Evolutionary conservation across 1,140 invertebrate genomes (phyloP).

Genomic region (Goniozus legneri): DNA sequence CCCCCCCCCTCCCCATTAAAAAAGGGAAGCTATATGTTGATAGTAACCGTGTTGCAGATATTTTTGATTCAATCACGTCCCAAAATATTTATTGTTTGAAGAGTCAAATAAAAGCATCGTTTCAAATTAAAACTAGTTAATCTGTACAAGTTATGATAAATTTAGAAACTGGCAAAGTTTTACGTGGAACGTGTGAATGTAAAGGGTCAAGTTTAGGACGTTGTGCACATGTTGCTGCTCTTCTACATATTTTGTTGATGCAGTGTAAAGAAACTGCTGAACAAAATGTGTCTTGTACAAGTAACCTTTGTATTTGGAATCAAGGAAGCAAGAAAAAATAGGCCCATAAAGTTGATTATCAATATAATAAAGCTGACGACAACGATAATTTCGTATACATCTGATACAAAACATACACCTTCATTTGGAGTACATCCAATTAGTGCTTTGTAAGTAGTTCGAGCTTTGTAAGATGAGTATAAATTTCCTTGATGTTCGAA

Average conservation of each 20-base stretch:
- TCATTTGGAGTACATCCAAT: slow-evolving; percentile 22
- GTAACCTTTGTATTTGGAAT: slow-evolving; percentile 4
- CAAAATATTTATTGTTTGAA: slow-evolving; percentile 2
- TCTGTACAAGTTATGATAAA: slow-evolving; percentile 4
- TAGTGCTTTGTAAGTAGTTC: slow-evolving; percentile 17
- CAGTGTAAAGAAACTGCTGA: background rate
- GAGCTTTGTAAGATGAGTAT: slow-evolving; percentile 22
- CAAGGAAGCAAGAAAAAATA: slow-evolving; percentile 1
- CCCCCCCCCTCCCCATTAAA: too few relatives aligned
- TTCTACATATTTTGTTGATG: slow-evolving; percentile 3
- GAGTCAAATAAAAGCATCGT: slow-evolving; percentile 2
- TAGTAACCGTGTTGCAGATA: background rate
- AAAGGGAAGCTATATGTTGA: background rate
- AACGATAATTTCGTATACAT: too few relatives aligned
- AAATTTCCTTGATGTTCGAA: slow-evolving; percentile 26
- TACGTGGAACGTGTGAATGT: slow-evolving; percentile 4
- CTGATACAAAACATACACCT: slow-evolving; percentile 15
- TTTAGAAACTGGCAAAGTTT: background rate
- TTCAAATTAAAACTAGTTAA: background rate
- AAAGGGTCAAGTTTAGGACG: slow-evolving; percentile 10
- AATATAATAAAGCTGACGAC: background rate
- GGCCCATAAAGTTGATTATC: background rate
- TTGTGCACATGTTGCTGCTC: slow-evolving; percentile 6
- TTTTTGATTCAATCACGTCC: background rate
- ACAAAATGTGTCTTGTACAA: background rate